Base-by-base conservation (phyloP, 2,113 vertebrate species). In the Vidua macroura region DNA sequence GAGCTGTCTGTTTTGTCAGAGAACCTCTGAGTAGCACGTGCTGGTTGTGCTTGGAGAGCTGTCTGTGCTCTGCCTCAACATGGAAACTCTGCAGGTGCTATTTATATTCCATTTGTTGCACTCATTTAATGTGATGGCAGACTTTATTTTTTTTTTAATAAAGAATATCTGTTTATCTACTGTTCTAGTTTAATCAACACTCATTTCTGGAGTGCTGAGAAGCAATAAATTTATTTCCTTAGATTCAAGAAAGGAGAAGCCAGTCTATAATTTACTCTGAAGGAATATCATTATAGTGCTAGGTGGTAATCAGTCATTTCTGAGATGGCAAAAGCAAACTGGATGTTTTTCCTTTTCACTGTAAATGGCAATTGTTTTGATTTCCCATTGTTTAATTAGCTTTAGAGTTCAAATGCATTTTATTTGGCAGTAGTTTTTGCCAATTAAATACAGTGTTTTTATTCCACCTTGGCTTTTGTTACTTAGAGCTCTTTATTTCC, bases 181-280 rank as follows among this genome's bases (percentile, higher is more conserved):
- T 79, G n/a, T 80, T 89, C 41, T 48, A 2, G 60, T 92, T 92
- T 83, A 96, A 87, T 83, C 62, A 79, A 58, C 94, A 76, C 78
- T 92, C 18, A 43, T 95, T 95, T 89, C 74, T 92, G 72, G 86
- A 88, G 56, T 79, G 62, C 90, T 93, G 76, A 91, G 93, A 94
- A 79, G 69, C 63, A 92, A 70, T 88, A 66, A 51, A 91, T 88
- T 84, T 79, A 79, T 88, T 93, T 93, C 63, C 88, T 92, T 62
- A 87, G 62, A 73, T 92, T 90, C 21, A 78, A 49, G 82, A 76
- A 78, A 89, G 56, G 63, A 88, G 83, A 93, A 91, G 20, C 48
- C 9, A 27, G 93, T 93, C 96, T 96, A 19, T 97, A 94, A 97
- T 97, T 97, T 97, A 78, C 86, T 90, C 60, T 60, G 81, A 96